Evolutionary conservation across 2,113 vertebrate genomes (phyloP), one percentile per base, ranked within the genome.

Genomic region (Neopipo cinnamomea): DNA sequence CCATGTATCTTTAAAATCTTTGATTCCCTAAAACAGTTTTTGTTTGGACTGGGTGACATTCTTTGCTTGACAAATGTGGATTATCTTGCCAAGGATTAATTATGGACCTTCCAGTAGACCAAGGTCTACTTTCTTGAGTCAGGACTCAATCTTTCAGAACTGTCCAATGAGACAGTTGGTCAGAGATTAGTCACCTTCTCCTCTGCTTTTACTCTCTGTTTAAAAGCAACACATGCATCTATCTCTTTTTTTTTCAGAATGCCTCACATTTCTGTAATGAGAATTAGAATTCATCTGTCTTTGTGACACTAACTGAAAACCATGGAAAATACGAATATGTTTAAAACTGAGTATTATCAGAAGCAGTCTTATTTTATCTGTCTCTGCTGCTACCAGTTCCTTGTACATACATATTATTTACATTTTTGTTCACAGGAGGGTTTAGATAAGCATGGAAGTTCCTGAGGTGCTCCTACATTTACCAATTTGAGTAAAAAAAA

Each of bases 231-330:
- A 25, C 18, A 3, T 41, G 20, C 24, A 75, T 67, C 35, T 80
- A 30, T 86, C 74, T 76, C 11, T 56, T 71, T 93, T 70, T 78
- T 71, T 93, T 70, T 78, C 25, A 72, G 47, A 87, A 75, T 78
- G 33, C 73, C n/a, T 85, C 44, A 20, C n/a, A 61, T 81, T 91
- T 95, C 76, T 81, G 59, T 87, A 92, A 85, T 28, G 61, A 91
- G n/a, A 56, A 52, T 71, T 14, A 1, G 65, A 87, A 88, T 78
- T 74, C 7, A 75, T 63, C 25, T 52, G 7, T 68, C 66, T 87
- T 95, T 76, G 65, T 73, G 47, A 89, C 75, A 75, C 47, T 41
- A 52, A 85, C 35, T 49, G 93, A 92, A 96, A 94, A 47, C 13
- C 47, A 11, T 37, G 42, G 35, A 93, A 95, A 89, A 95, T 7